Base-by-base conservation (phyloP, 2,797 vertebrate species). In the Aotus griseimembra region DNA sequence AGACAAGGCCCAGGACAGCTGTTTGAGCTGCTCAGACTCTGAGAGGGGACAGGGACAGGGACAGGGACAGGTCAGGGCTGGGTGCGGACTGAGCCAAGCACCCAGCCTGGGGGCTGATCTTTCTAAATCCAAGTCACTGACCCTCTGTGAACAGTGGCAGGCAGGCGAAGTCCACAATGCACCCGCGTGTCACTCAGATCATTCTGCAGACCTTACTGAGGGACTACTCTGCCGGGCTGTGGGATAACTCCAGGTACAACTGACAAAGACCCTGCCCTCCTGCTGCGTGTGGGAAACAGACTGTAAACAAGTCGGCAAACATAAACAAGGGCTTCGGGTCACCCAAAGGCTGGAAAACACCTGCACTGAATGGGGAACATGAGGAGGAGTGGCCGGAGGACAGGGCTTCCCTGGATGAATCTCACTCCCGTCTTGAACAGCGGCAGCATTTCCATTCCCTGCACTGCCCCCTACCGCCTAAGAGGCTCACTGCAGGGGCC, bases 281-380 rank as follows among this genome's bases (percentile, higher is more conserved):
- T 19, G 3, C 14, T 46, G 13, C 44, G 61, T 55, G 39, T 10
- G n/a, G n/a, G 58, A 82, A 58, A 83, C 30, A 82, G 26, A n/a
- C 0, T 7, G 33, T 67, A 24, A 75, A 7, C 15, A 41, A 64
- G 11, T 5, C 28, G 33, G 28, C 7, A 39, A 48, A 58, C 57
- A 57, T 22, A 28, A 50, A 22, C 1, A 48, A 93, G 17, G 64
- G 26, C 57, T 79, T 77, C 22, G 36, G 83, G 73, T 1, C 26
- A n/a, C 14, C 14, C 0, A 28, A 55, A 24, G 28, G 17, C 41
- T 64, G 12, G 33, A 55, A 76, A 20, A 50, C 1, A 10, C 3
- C 39, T 41, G 11, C n/a, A 5, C 0, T 17, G 15, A 7, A n/a
- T 1, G 2, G 84, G 36, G 15, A 61, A 13, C 33, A 1, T 58